These are phyloP conservation scores for Siniperca chuatsi DNA, from an alignment of 2,113 vertebrate species.

Conservation along the genomic window DNA sequence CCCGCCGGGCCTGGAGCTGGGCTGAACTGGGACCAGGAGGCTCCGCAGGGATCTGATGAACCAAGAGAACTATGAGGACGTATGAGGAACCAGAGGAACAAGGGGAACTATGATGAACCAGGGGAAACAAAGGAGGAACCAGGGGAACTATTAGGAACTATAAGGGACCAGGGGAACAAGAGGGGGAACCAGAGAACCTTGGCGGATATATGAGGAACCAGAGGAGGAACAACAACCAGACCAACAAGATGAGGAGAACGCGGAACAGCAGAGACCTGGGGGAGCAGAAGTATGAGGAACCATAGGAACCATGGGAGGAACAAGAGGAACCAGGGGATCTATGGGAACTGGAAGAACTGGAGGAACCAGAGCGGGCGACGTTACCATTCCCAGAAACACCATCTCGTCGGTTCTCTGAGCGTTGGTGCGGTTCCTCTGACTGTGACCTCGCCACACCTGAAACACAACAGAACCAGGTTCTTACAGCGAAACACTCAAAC, in stretches of 20 bases:
- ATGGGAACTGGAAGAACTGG: background rate
- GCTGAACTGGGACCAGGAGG: background rate
- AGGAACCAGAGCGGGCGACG: background rate
- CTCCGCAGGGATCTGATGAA: background rate
- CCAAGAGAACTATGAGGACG: background rate
- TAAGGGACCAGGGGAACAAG: too few species aligned
- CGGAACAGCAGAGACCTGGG: too few species aligned
- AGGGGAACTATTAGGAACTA: too few species aligned
- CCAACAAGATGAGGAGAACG: too few species aligned
- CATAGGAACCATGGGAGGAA: background rate
- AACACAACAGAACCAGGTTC: background rate
- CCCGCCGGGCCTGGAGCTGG: background rate
- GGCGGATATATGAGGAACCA: too few species aligned
- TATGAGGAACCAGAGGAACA: background rate
- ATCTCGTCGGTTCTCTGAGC: background rate
- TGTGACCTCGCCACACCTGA: conserved; percentile 4
- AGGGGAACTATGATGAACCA: background rate
- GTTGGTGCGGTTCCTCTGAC: background rate
- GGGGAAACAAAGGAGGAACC: background rate
- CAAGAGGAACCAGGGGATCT: too few species aligned
- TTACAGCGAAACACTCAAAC: too few species aligned
- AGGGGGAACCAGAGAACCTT: background rate
- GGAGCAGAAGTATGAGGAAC: background rate
- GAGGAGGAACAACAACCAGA: too few species aligned
- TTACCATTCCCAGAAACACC: background rate